These are phyloP conservation scores for Myiotriccus ornatus DNA, from an alignment of 2,797 vertebrate genomes.

Conservation along the genomic window DNA sequence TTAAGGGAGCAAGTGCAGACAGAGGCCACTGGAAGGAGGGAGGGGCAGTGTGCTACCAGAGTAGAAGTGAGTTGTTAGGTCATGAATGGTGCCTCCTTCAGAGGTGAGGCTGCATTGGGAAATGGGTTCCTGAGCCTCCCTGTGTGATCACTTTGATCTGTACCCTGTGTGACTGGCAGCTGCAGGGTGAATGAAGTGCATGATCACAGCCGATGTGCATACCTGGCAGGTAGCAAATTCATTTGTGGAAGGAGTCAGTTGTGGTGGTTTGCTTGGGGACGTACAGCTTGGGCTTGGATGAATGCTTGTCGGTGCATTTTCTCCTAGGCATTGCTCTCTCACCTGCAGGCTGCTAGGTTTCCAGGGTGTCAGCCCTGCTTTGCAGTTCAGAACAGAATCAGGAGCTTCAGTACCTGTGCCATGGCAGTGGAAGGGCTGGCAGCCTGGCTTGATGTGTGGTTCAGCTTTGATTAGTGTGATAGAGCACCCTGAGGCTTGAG, in stretches of 20 bases:
- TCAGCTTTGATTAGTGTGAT: not conserved
- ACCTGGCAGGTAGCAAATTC: not conserved
- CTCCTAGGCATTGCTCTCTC: not conserved
- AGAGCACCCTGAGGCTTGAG: not conserved
- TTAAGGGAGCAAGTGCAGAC: not conserved
- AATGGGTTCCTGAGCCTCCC: not conserved
- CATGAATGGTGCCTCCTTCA: not conserved
- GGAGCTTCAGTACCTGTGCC: not conserved
- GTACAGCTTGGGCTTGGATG: not conserved
- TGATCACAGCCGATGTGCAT: fast-evolving
- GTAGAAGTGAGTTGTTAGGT: not conserved
- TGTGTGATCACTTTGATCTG: fast-evolving
- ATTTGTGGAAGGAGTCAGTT: not conserved
- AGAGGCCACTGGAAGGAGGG: not conserved
- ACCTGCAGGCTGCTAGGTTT: not conserved
- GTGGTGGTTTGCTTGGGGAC: not conserved
- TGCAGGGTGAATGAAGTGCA: not conserved
- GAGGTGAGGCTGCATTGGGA: not conserved
- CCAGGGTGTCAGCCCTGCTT: not conserved
- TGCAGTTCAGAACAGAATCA: not conserved
- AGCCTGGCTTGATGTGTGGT: not conserved
- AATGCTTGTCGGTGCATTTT: not conserved
- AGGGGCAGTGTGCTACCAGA: not conserved
- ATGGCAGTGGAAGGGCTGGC: not conserved
- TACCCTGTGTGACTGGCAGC: not conserved